Base-by-base conservation (phyloP, 2,113 vertebrate genomes). In the Heptranchias perlo region DNA sequence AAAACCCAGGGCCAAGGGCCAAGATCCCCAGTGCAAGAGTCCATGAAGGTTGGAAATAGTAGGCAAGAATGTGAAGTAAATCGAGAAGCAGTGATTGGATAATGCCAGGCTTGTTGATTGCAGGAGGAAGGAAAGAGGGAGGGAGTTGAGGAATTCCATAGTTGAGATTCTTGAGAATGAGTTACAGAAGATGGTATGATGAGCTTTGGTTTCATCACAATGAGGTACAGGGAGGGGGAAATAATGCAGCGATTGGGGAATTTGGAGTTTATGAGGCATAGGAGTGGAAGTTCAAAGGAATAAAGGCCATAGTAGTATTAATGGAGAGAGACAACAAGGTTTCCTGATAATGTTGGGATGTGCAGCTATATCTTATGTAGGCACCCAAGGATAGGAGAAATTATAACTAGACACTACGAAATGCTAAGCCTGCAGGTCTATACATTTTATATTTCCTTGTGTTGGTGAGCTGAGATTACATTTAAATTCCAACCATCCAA, bases 361-460 rank as follows among this genome's bases (percentile, higher is more conserved):
- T 93, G 58, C 89, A 93, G 35, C 61, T 62, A 39, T 62, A 92
- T 93, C 64, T 93, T 93, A 39, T 64, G 35, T 93, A 62, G 89
- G 44, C 13, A 76, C 73, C 73, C 31, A 11, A 76, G 3, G 73
- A 76, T 76, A n/a, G 31, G n/a, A 76, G 35, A 31, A 76, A 8
- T 92, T 92, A 92, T 92, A 61, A 62, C 62, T 64, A 62, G 89
- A 89, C 52, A 13, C 86, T 54, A 8, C 16, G 86, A 44, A 64
- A 39, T 6, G 31, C 58, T 62, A 39, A 93, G 58, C 89, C 89
- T 92, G 89, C 62, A 92, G 89, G 58, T 18, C 58, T 62, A n/a
- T 93, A n/a, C 89, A 44, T 93, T 93, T 93, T 61, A 93, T 64
- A 93, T 93, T 93, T 93, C 58, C 89, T 93, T 35, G n/a, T 93